Evolutionary conservation across 2,888 invertebrate genomes (phyloP).

Genomic region (Apodemia zela): DNA sequence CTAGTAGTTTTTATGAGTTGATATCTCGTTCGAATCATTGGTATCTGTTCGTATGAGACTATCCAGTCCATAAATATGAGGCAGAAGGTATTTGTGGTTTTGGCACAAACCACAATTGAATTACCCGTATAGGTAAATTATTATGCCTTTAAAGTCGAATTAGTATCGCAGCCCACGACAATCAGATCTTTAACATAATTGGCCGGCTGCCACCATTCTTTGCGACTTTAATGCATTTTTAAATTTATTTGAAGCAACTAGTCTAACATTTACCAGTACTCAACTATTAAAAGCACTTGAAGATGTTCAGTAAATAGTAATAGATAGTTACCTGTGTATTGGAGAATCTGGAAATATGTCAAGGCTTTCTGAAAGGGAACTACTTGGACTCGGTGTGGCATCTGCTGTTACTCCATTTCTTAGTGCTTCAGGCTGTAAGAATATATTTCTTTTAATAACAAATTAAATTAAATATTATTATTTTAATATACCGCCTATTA

Average conservation of each 20-base stretch:
- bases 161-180: conserved; percentile 56
- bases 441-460: background rate
- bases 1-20: conserved; percentile 40
- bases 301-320: conserved; percentile 16
- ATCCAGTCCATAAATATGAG: background rate
- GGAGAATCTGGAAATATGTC: conserved; percentile 95
- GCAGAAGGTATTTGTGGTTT: conserved; percentile 49
- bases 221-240: conserved; percentile 44
- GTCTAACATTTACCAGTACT: conserved; percentile 28
- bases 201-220: conserved; percentile 61
- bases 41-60: conserved; percentile 19
- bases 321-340: conserved; percentile 83
- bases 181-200: conserved; percentile 57
- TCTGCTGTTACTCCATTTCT: conserved; percentile 84
- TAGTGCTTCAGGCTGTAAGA: conserved; percentile 67
- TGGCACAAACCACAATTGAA: conserved; percentile 51
- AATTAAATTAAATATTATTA: no score
- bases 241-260: conserved; percentile 40
- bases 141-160: conserved; percentile 65
- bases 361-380: conserved; percentile 93
- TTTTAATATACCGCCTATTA: no score
- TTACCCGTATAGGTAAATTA: conserved; percentile 58
- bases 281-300: conserved; percentile 16
- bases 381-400: conserved; percentile 92
- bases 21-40: conserved; percentile 45